These are phyloP conservation scores for Helicoverpa armigera DNA, from an alignment of 1,140 invertebrate species.

Conservation along the genomic window DNA sequence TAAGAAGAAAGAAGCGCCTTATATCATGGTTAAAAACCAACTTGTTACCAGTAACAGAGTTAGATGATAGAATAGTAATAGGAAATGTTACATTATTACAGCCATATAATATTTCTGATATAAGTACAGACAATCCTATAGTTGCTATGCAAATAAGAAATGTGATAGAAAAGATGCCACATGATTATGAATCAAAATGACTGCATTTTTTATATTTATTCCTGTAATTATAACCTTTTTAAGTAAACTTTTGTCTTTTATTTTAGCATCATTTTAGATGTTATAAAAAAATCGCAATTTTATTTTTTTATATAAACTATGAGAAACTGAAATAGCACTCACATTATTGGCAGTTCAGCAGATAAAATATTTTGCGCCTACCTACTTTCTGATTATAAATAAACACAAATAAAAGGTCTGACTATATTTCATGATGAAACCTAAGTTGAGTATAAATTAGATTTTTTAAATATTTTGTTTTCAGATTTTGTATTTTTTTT, in stretches of 20 bases:
- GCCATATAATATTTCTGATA: slow-evolving; percentile 69
- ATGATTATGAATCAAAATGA: slow-evolving; percentile 53
- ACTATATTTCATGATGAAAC: too few species aligned
- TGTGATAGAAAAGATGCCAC: slow-evolving; percentile 74
- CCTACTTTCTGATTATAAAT: too few species aligned
- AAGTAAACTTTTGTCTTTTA: not conserved
- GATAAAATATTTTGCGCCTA: too few species aligned
- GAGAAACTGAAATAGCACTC: too few species aligned
- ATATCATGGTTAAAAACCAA: slow-evolving; percentile 75
- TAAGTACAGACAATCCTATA: slow-evolving; percentile 76
- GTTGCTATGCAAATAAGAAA: slow-evolving; percentile 74
- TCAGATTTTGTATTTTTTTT: too few species aligned
- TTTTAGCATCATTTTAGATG: not conserved
- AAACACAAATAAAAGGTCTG: too few species aligned
- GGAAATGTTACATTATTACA: slow-evolving; percentile 72
- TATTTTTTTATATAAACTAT: too few species aligned
- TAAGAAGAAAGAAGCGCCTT: slow-evolving; percentile 65
- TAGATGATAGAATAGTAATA: slow-evolving; percentile 69
- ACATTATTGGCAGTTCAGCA: too few species aligned
- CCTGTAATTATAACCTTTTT: slow-evolving; percentile 4
- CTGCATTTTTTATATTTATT: slow-evolving; percentile 6
- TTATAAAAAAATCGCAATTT: too few species aligned
- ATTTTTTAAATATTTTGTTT: too few species aligned
- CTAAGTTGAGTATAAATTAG: too few species aligned
- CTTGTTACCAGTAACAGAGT: slow-evolving; percentile 69